Conservation (phyloP, 2,797 vertebrate genomes). For the Furcifer pardalis region DNA sequence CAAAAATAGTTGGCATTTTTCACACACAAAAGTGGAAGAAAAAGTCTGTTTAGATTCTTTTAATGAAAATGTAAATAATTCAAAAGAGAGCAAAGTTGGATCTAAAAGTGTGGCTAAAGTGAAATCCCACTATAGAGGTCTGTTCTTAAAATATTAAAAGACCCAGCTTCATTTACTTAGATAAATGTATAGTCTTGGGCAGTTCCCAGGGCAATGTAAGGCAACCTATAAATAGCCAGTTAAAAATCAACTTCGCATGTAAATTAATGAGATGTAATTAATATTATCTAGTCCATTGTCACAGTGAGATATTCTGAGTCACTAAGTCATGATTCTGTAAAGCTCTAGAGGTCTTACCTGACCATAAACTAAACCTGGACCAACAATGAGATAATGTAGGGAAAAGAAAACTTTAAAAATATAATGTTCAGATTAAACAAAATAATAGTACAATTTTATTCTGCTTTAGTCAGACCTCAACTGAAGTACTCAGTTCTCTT, state of each 20-base stretch:
- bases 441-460: no score
- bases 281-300: not conserved
- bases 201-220: not conserved
- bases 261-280: not conserved
- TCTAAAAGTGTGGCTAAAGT: conserved; percentile 39
- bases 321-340: not conserved
- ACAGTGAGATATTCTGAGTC: no score
- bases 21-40: no score
- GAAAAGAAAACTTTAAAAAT: no score
- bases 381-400: not conserved
- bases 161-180: not conserved
- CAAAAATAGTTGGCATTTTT: conserved; percentile 23
- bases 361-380: not conserved
- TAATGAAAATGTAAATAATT: conserved; percentile 46
- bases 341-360: not conserved
- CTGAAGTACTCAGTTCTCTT: no score
- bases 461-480: no score
- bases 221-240: not conserved
- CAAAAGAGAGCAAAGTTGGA: accelerated
- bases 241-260: not conserved
- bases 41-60: conserved; percentile 26
- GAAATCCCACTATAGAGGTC: not conserved
- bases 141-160: conserved; percentile 14
- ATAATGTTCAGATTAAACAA: no score
- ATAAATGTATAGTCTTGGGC: not conserved